These are phyloP conservation scores for Anthopleura sola DNA, from an alignment of 64 coral and sea anemone species.

Conservation along the genomic window DNA sequence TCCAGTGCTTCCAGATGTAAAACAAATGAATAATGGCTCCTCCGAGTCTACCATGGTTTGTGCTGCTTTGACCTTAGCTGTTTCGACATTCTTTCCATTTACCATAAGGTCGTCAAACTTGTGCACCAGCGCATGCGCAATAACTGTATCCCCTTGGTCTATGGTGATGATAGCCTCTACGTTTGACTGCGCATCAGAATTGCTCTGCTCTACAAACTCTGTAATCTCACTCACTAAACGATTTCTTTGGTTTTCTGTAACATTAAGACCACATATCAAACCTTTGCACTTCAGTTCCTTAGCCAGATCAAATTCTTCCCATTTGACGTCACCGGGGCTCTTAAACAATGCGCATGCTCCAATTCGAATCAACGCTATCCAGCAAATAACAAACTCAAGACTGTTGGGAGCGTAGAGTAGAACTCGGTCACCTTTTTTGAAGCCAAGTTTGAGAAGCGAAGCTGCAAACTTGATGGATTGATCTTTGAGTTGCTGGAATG, in stretches of 20 bases:
- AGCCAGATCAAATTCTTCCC: background rate
- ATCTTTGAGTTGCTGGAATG: background rate
- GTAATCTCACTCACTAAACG: background rate
- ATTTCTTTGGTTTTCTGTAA: background rate
- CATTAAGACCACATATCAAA: background rate
- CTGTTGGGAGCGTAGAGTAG: slow-evolving; percentile 2
- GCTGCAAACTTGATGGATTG: slow-evolving; percentile 22
- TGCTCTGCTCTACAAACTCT: background rate
- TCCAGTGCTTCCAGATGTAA: slow-evolving; percentile 17
- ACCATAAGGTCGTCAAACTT: background rate
- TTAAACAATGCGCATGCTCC: slow-evolving; percentile 17
- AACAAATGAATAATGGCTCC: background rate
- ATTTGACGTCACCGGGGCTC: slow-evolving; percentile 1
- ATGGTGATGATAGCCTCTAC: background rate
- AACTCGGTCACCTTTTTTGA: slow-evolving; percentile 12
- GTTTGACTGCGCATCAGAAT: background rate
- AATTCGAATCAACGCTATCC: slow-evolving; percentile 9
- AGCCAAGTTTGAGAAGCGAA: background rate
- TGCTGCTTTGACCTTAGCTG: background rate
- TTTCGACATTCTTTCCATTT: background rate
- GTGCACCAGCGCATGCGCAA: background rate
- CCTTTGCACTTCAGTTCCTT: background rate
- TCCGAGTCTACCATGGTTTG: background rate
- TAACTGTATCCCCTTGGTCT: background rate
- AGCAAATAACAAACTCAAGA: background rate